phyloP scores from a whole-genome alignment of 1,140 invertebrate species.

The Tetranychus urticae region DNA sequence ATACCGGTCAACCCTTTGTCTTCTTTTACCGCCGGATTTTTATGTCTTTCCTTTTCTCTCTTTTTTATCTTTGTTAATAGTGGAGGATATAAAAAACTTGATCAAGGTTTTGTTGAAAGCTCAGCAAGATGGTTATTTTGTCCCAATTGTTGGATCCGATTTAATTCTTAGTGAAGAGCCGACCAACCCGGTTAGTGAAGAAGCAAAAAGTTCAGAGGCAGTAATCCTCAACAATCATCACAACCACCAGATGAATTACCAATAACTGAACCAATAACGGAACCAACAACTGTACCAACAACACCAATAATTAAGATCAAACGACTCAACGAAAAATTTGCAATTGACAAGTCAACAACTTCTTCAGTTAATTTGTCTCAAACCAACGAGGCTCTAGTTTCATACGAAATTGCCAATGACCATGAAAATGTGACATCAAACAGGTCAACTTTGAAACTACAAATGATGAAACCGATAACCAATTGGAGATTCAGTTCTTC shows the following conservation, averaged over 20 bases:
- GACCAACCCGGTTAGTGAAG: background rate
- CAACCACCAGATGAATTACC: background rate
- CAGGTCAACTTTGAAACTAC: background rate
- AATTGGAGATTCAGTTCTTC: slow-evolving; percentile 9
- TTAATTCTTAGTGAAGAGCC: background rate
- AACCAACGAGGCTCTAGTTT: background rate
- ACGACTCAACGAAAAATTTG: background rate
- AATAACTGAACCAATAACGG: background rate
- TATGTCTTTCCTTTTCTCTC: background rate
- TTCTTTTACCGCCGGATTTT: background rate
- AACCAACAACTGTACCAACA: background rate
- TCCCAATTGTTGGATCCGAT: background rate
- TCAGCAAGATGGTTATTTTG: background rate
- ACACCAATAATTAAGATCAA: background rate
- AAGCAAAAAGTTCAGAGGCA: background rate
- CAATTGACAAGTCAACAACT: background rate
- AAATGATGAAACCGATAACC: background rate
- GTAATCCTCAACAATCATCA: background rate
- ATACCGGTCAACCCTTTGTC: background rate
- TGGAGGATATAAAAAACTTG: background rate
- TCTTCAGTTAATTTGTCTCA: background rate
- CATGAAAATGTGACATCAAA: background rate
- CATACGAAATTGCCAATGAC: background rate
- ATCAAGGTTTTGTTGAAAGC: background rate
- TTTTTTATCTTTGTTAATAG: background rate